Evolutionary conservation across 2,888 invertebrate genomes (phyloP), one percentile per base, ranked within the genome.

Genomic region (Zygaena filipendulae): DNA sequence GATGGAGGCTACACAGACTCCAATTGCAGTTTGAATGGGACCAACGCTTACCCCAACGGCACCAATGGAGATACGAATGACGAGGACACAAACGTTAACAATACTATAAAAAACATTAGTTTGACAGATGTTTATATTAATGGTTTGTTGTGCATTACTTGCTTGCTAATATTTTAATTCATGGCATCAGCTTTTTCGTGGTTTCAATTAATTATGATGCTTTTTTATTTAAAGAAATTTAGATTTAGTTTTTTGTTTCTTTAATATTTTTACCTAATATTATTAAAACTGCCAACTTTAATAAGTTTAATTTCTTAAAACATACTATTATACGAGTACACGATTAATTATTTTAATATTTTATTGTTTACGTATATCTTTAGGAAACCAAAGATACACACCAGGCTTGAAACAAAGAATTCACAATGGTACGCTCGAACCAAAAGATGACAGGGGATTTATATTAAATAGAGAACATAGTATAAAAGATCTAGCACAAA

Each of bases 401-500:
- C 62, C 81, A 39, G 81, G 82, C 24, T 59, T 83, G 13, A 84
- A 84, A 52, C 84, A 84, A 49, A 75, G 84, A 45, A 75, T 85
- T 27, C 71, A 82, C 46, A 85, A 85, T 56, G 84, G 84, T 11
- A 80, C 82, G 30, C 77, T 82, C 44, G 85, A 86, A 47, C 81
- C 84, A 36, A 67, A 68, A 39, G 69, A 74, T 21, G 72, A 84
- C 67, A 74, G 88, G 48, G 81, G 87, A 34, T 69, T 88, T 33
- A 84, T 91, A 42, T 60, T 91, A 27, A 90, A 90, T 54, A 84
- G 90, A 40, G 92, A 93, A 66, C 90, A 90, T 52, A 92, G 92
- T 25, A 93, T 94, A 25, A 92, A 92, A 71, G 93, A 94, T 71
- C 75, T 94, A 37, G 92, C 92, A 21, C 92, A 93, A 59, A 91